Conservation (phyloP, 2,113 vertebrate genomes). For the Mystacornis crossleyi region DNA sequence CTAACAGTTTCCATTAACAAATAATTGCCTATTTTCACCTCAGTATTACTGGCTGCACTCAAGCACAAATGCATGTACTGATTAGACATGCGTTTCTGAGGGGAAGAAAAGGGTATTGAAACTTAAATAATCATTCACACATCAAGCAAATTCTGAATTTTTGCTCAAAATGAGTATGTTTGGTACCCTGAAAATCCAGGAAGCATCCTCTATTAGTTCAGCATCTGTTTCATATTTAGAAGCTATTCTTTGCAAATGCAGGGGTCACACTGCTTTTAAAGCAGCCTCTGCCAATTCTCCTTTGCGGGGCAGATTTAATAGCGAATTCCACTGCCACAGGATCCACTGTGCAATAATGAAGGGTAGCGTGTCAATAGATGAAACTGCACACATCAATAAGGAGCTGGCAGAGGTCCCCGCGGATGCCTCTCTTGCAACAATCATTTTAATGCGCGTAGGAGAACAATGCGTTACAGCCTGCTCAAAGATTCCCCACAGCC, state of each 20-base stretch:
- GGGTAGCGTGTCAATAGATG: constrained; percentile 48
- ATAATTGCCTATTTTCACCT: neutral
- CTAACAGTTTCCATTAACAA: neutral
- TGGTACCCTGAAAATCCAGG: neutral
- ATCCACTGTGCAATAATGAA: constrained; percentile 30
- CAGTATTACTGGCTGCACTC: neutral
- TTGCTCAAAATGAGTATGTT: neutral
- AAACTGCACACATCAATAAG: constrained; percentile 59
- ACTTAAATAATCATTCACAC: neutral
- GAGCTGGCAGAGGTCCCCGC: constrained; percentile 29
- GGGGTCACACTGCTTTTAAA: constrained; percentile 23
- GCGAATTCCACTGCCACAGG: constrained; percentile 42
- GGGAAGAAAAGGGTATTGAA: neutral
- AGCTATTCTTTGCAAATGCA: neutral
- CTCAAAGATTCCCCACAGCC: constrained; percentile 51
- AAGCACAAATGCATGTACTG: neutral
- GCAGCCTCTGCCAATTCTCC: neutral
- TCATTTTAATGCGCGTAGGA: neutral
- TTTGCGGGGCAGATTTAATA: constrained; percentile 44
- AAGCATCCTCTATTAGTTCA: neutral
- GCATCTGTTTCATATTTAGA: constrained; percentile 49
- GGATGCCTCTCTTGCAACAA: constrained; percentile 22
- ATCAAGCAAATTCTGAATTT: neutral
- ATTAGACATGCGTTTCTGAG: neutral
- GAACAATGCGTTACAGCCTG: constrained; percentile 35